A percentile compares a stretch with the other conserved stretches of the same genome.
Evolutionary conservation across 2,888 invertebrate genomes (phyloP).

Genomic region (Tanaodytes sp.): DNA sequence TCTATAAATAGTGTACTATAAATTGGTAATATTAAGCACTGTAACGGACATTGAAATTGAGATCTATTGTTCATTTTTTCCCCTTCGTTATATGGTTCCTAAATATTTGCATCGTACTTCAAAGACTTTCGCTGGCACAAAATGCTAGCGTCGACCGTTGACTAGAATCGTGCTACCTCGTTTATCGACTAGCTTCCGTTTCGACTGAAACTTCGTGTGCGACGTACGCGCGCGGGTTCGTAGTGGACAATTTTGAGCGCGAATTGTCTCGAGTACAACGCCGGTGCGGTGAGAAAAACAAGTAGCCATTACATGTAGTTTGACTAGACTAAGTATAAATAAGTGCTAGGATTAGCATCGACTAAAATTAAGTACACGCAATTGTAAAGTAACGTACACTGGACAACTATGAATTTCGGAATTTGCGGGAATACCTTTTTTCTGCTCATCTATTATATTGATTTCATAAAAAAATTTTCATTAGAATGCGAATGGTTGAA

Average conservation of each 20-base stretch:
- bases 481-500: too few species aligned
- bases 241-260: slow-evolving; percentile 34
- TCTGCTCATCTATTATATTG: too few species aligned
- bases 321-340: slow-evolving; percentile 52
- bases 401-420: neutral
- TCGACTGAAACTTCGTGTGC: neutral
- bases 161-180: slow-evolving; percentile 29
- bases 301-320: slow-evolving; percentile 47
- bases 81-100: slow-evolving; percentile 44
- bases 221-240: neutral
- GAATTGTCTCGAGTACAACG: slow-evolving; percentile 43
- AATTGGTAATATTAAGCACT: slow-evolving; percentile 48
- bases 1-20: slow-evolving; percentile 48
- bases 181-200: slow-evolving; percentile 30
- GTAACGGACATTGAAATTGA: slow-evolving; percentile 48
- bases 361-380: slow-evolving; percentile 50
- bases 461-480: too few species aligned
- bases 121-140: slow-evolving; percentile 32
- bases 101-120: slow-evolving; percentile 47
- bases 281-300: slow-evolving; percentile 42
- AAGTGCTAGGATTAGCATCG: slow-evolving; percentile 44
- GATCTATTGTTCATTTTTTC: slow-evolving; percentile 48
- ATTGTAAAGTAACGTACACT: slow-evolving; percentile 41
- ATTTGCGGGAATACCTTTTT: too few species aligned
- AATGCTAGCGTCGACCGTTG: slow-evolving; percentile 12